Conservation (phyloP, 1,140 invertebrate genomes). For the Ceratosolen fusciceps region DNA sequence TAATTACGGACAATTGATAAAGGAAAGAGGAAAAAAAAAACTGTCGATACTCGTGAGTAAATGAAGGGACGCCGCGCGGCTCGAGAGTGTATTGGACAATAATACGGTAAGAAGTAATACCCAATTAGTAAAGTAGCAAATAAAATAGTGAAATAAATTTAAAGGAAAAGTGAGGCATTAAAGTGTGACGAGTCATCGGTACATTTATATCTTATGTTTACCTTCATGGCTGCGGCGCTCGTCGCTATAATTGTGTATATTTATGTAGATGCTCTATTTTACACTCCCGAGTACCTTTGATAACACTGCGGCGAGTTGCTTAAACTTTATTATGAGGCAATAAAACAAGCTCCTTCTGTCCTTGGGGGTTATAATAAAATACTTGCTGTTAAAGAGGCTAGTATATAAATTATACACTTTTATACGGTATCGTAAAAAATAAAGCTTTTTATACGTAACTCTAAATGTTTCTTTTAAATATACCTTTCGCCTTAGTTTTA, state of each 20-base stretch:
- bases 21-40: too few relatives aligned
- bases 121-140: background rate
- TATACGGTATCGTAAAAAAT: too few relatives aligned
- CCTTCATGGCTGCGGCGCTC: too few relatives aligned
- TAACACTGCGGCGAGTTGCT: background rate
- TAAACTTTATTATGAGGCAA: background rate
- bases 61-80: too few relatives aligned
- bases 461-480: too few relatives aligned
- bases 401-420: background rate
- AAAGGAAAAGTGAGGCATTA: too few relatives aligned
- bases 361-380: background rate
- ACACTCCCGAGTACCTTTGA: background rate
- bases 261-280: background rate
- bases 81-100: too few relatives aligned
- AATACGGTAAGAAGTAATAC: background rate
- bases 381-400: background rate
- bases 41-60: too few relatives aligned
- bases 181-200: background rate
- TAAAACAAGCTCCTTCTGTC: background rate
- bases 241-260: background rate
- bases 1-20: too few relatives aligned
- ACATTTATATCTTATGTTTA: background rate
- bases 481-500: too few relatives aligned
- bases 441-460: too few relatives aligned
- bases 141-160: too few relatives aligned